A percentile compares a stretch with the other conserved stretches of the same genome.
phyloP scores from a whole-genome alignment of 2,797 vertebrate genomes.

The Bradypus variegatus region DNA sequence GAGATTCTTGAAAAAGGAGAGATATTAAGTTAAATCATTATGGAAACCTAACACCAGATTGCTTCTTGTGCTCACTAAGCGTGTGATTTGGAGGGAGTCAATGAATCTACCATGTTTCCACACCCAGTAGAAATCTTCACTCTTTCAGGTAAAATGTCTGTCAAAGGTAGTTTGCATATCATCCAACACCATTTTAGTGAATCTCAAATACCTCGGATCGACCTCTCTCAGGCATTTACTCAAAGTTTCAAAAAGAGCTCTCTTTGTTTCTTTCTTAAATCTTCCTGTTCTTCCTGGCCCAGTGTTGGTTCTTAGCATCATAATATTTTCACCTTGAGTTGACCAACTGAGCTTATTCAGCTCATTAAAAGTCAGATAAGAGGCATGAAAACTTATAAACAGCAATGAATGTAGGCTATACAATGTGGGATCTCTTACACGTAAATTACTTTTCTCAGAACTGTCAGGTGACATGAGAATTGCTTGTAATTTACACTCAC shows the following conservation, averaged over 20 bases:
- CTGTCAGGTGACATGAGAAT: fast-evolving
- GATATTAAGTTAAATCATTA: fast-evolving
- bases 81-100: fast-evolving
- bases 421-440: fast-evolving
- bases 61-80: fast-evolving
- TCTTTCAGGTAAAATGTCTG: not conserved
- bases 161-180: not conserved
- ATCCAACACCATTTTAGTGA: not conserved
- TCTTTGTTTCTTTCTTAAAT: not conserved
- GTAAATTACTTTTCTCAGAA: too few species aligned
- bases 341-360: not conserved
- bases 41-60: fast-evolving
- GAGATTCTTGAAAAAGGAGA: too few species aligned
- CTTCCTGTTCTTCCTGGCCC: not conserved
- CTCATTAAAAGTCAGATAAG: not conserved
- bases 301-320: too few species aligned
- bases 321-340: not conserved
- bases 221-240: not conserved
- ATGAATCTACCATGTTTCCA: fast-evolving
- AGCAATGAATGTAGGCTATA: fast-evolving
- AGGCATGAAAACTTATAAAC: not conserved
- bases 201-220: not conserved
- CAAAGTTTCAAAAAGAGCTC: not conserved
- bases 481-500: fast-evolving
- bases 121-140: not conserved